A percentile compares a stretch with the other conserved stretches of the same genome.
phyloP scores from a whole-genome alignment of 2,113 vertebrate genomes.

The Orcinus orca region DNA sequence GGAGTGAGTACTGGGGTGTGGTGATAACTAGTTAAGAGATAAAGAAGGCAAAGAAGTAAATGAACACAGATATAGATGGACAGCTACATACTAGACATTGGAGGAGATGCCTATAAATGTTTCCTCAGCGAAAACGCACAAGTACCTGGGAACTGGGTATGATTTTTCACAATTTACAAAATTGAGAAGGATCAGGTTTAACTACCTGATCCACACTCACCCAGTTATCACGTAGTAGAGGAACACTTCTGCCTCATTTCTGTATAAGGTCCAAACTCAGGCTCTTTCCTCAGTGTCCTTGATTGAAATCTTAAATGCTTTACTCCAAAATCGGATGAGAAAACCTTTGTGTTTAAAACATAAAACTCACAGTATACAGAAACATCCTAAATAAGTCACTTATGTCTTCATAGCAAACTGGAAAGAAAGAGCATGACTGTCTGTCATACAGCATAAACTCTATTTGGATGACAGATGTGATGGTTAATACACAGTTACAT shows the following conservation, averaged over 20 bases:
- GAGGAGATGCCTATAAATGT: neutral
- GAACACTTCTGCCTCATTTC: neutral
- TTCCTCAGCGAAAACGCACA: neutral
- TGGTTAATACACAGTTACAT: neutral
- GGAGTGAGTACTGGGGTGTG: neutral
- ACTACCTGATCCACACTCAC: neutral
- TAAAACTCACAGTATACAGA: neutral
- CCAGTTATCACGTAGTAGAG: neutral
- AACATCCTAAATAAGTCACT: neutral
- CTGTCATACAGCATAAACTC: neutral
- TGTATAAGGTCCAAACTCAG: neutral
- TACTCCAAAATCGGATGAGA: neutral
- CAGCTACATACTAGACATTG: neutral
- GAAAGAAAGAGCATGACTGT: neutral
- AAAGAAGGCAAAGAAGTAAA: neutral
- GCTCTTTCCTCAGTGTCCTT: neutral
- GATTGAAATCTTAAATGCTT: neutral
- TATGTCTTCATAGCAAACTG: neutral
- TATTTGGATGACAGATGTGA: neutral
- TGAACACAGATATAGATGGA: neutral
- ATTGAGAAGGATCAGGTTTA: neutral
- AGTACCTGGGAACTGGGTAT: neutral
- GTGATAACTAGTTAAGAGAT: neutral
- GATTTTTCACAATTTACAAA: neutral
- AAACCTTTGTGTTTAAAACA: neutral